Evolutionary conservation across 2,113 vertebrate genomes (phyloP).

Genomic region (Cryptotis parvus): DNA sequence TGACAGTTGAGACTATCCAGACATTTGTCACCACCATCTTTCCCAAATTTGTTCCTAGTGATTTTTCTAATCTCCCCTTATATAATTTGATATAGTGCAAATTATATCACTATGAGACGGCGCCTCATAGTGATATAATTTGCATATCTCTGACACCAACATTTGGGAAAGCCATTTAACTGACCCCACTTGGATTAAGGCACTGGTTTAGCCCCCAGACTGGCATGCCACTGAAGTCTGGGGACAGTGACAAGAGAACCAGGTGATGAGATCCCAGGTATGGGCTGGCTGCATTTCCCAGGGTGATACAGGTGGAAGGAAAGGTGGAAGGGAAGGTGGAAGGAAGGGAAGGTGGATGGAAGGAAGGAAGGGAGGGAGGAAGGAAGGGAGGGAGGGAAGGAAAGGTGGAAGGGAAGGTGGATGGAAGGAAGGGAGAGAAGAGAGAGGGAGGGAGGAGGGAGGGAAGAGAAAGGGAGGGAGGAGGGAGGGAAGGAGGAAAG

Average conservation of each 20-base stretch:
- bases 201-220: background rate
- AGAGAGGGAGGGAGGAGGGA: no score
- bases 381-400: no score
- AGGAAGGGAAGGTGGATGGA: no score
- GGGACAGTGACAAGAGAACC: background rate
- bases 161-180: background rate
- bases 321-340: no score
- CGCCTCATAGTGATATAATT: background rate
- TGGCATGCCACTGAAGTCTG: background rate
- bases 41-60: background rate
- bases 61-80: background rate
- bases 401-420: no score
- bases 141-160: background rate
- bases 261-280: background rate
- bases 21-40: background rate
- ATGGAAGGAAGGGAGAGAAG: no score
- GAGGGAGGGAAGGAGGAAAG: no score
- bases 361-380: no score
- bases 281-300: background rate
- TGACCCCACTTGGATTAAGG: background rate
- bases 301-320: background rate
- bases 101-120: no score
- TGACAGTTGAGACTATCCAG: background rate
- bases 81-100: no score
- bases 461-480: no score